These are phyloP conservation scores for Pachyseris speciosa DNA, from an alignment of 64 coral and sea anemone species.

Conservation along the genomic window DNA sequence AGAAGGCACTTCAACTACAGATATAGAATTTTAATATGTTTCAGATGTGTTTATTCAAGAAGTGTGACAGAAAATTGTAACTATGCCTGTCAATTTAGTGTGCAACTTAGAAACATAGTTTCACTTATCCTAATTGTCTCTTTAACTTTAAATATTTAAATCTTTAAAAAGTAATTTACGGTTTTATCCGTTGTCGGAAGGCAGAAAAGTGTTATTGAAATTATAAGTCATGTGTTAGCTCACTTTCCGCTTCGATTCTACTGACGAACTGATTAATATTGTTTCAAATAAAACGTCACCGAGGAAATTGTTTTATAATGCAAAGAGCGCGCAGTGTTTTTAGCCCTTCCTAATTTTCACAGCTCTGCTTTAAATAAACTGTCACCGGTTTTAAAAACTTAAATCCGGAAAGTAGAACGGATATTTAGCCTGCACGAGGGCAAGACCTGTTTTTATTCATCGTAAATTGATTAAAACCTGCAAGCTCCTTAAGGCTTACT, in stretches of 20 bases:
- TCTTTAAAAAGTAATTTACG: background rate
- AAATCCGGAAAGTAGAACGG: background rate
- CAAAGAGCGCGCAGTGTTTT: background rate
- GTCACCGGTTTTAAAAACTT: background rate
- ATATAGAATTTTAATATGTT: too few species aligned
- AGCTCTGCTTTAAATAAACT: background rate
- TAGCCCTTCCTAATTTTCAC: background rate
- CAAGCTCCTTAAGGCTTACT: background rate
- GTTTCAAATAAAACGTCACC: background rate
- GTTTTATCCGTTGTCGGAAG: background rate
- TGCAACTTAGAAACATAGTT: slow-evolving; percentile 9
- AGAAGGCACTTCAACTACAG: too few species aligned
- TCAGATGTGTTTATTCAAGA: too few species aligned
- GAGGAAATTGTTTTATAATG: slow-evolving; percentile 2
- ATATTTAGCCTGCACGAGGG: background rate
- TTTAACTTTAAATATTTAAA: slow-evolving; percentile 15
- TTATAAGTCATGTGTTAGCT: background rate
- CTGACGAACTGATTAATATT: background rate
- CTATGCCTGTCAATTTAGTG: too few species aligned
- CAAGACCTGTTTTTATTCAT: background rate
- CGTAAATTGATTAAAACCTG: background rate
- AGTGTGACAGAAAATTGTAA: too few species aligned
- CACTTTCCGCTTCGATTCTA: background rate
- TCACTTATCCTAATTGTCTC: slow-evolving; percentile 4
- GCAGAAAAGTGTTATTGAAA: slow-evolving; percentile 9